These are phyloP conservation scores for Andrena hattorfiana DNA, from an alignment of 2,888 invertebrate species.

Conservation along the genomic window DNA sequence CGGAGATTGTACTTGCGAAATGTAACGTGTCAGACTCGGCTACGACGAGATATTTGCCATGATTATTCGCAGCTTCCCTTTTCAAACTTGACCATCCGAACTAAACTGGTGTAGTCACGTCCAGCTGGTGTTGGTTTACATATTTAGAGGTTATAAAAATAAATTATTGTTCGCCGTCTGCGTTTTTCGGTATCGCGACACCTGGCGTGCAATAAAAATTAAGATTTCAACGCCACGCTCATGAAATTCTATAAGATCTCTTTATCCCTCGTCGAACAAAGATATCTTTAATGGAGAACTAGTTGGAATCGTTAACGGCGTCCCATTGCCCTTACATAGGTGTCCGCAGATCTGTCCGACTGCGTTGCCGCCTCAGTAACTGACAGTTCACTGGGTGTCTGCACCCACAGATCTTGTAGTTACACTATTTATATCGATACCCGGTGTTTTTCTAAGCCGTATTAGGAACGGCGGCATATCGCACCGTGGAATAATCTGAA, in stretches of 20 bases:
- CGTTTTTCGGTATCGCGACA: conserved; percentile 6
- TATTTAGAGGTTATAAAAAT: background rate
- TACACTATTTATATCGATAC: conserved; percentile 59
- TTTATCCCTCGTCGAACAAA: conserved; percentile 25
- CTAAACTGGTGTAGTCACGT: too few relatives aligned
- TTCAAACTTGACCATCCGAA: background rate
- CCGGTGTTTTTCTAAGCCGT: conserved; percentile 33
- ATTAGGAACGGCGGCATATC: conserved; percentile 37
- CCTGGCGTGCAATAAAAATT: background rate
- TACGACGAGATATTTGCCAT: background rate
- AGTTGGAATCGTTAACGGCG: conserved; percentile 30
- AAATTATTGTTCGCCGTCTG: conserved; percentile 21
- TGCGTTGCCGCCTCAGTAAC: conserved; percentile 25
- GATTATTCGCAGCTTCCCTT: background rate
- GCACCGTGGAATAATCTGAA: conserved; percentile 27
- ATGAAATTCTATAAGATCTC: conserved; percentile 49
- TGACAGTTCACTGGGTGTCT: conserved; percentile 49
- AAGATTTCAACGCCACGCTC: conserved; percentile 8
- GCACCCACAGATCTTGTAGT: conserved; percentile 60
- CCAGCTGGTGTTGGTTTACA: too few relatives aligned
- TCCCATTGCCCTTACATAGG: conserved; percentile 47
- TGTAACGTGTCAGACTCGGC: background rate
- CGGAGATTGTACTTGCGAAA: conserved; percentile 30
- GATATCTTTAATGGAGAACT: conserved; percentile 34
- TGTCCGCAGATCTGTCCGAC: conserved; percentile 26